Conservation (phyloP, 2,888 invertebrate species). For the Tuta absoluta region DNA sequence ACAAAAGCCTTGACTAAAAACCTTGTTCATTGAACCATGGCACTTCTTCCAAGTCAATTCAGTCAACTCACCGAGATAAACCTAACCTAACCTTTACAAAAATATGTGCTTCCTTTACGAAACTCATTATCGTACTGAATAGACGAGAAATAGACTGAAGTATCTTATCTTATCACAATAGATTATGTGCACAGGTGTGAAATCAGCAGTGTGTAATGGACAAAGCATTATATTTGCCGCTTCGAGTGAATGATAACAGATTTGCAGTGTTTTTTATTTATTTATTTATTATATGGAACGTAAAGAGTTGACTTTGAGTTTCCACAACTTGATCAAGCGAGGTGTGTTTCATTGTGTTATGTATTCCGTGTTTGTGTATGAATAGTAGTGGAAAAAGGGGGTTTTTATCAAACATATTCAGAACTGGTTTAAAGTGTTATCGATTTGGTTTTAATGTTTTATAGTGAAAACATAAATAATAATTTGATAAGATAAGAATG, state of each 20-base stretch:
- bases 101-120: slow-evolving; percentile 4
- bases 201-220: slow-evolving; percentile 66
- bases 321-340: slow-evolving; percentile 77
- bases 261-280: slow-evolving; percentile 42
- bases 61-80: not conserved
- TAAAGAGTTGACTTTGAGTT: slow-evolving; percentile 73
- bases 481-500: not conserved
- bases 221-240: slow-evolving; percentile 66
- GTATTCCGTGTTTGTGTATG: not conserved
- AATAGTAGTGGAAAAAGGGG: not conserved
- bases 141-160: slow-evolving; percentile 21
- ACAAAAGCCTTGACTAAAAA: slow-evolving; percentile 46
- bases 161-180: slow-evolving; percentile 71
- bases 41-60: not conserved
- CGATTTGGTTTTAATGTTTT: not conserved
- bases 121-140: slow-evolving; percentile 3
- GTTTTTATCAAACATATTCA: not conserved
- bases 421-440: no score
- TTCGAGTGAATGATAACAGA: slow-evolving; percentile 54
- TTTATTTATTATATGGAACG: slow-evolving; percentile 59
- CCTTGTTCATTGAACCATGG: slow-evolving; percentile 48
- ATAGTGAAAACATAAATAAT: not conserved
- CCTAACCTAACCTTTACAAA: slow-evolving; percentile 16
- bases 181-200: slow-evolving; percentile 78
- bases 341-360: slow-evolving; percentile 53